Conservation (phyloP, 2,888 invertebrate species). For the Pheosia gnoma region DNA sequence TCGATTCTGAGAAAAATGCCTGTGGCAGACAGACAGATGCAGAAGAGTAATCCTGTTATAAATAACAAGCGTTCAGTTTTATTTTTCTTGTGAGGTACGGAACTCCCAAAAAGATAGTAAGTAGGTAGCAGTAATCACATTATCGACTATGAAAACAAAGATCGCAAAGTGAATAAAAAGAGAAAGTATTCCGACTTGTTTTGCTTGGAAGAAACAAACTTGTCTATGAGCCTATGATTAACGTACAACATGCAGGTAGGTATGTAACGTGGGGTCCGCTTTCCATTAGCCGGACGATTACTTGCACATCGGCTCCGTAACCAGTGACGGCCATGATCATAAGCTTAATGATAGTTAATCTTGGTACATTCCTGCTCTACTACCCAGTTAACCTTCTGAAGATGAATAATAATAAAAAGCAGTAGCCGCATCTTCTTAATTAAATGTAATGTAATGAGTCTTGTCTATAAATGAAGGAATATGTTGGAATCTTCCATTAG, state of each 20-base stretch:
- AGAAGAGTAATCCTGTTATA: no score
- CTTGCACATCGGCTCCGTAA: conserved; percentile 26
- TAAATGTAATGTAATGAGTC: no score
- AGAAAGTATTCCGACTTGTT: conserved; percentile 34
- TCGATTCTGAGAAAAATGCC: no score
- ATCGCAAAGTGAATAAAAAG: conserved; percentile 23
- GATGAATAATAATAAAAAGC: no score
- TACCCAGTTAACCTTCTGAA: no score
- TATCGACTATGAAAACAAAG: conserved; percentile 7
- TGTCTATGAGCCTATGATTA: conserved; percentile 36
- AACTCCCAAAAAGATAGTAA: neutral
- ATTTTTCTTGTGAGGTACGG: no score
- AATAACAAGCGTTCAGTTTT: no score
- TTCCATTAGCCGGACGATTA: conserved; percentile 40
- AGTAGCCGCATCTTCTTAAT: no score
- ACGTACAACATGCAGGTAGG: conserved; percentile 20
- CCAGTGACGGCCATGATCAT: neutral
- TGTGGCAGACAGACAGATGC: no score
- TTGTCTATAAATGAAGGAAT: neutral
- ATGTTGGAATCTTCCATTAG: neutral
- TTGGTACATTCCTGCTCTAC: no score
- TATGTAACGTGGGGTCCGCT: conserved; percentile 36
- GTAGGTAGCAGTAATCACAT: neutral
- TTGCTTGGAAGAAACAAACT: conserved; percentile 25
- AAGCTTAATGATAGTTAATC: no score